Percentiles rank a stretch among this genome's conserved stretches.
Evolutionary conservation across 2,888 invertebrate genomes (phyloP).

Genomic region (Megaustenia siamemsis): DNA sequence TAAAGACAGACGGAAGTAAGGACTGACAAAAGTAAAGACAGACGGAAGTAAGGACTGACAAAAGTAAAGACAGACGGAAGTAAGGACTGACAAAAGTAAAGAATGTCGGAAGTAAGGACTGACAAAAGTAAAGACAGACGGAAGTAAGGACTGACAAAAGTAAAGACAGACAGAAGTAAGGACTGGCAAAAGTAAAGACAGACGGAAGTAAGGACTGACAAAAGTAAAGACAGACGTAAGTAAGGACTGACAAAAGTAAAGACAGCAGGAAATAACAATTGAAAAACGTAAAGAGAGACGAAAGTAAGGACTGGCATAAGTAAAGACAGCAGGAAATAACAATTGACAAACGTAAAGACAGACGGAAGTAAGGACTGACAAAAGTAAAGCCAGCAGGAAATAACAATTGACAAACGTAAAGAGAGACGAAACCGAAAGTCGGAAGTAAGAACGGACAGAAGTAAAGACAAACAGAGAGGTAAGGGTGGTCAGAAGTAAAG

Average conservation of each 20-base stretch:
- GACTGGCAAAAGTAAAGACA: not conserved
- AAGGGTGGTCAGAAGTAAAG: not conserved
- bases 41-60: too few species aligned
- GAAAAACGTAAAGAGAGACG: not conserved
- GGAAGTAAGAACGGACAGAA: too few species aligned
- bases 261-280: not conserved
- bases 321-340: too few species aligned
- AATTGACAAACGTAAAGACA: not conserved
- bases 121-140: too few species aligned
- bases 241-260: not conserved
- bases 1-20: too few species aligned
- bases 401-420: not conserved
- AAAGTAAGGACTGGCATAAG: too few species aligned
- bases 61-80: too few species aligned
- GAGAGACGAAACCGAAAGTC: not conserved
- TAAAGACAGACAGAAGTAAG: too few species aligned
- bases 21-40: too few species aligned
- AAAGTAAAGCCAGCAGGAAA: not conserved
- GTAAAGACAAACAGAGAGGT: not conserved
- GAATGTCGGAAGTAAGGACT: too few species aligned
- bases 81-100: too few species aligned
- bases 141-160: too few species aligned
- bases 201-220: not conserved
- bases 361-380: not conserved
- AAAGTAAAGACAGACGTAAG: not conserved